Percentiles rank a stretch among this genome's conserved stretches.
Conservation (phyloP, 2,113 vertebrate species). For the Epinephelus fuscoguttatus region DNA sequence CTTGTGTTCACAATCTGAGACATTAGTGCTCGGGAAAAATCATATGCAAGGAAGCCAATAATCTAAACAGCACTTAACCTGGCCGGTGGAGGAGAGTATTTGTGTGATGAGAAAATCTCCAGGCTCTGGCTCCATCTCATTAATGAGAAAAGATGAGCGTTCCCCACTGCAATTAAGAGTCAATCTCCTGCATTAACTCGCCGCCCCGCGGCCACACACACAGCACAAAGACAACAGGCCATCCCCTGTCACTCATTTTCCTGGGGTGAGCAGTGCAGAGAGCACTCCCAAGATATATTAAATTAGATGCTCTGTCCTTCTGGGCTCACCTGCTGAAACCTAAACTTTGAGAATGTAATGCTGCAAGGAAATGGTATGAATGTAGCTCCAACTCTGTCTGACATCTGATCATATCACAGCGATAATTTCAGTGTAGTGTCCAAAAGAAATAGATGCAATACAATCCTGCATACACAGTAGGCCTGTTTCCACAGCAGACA, state of each 20-base stretch:
- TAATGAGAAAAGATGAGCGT: conserved; percentile 85
- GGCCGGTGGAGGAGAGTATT: conserved; percentile 68
- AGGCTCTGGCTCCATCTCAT: conserved; percentile 76
- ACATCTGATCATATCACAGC: conserved; percentile 50
- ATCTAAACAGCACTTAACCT: conserved; percentile 81
- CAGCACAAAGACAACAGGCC: conserved; percentile 81
- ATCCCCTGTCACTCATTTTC: conserved; percentile 78
- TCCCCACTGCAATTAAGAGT: conserved; percentile 84
- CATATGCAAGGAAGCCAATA: conserved; percentile 71
- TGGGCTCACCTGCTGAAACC: conserved; percentile 82
- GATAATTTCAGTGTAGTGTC: conserved; percentile 21
- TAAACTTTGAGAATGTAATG: conserved; percentile 73
- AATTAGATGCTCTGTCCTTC: conserved; percentile 75
- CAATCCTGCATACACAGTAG: background rate
- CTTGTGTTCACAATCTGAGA: conserved; percentile 67
- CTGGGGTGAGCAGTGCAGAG: conserved; percentile 70
- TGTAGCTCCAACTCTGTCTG: conserved; percentile 55
- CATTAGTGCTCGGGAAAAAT: conserved; percentile 49
- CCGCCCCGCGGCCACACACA: conserved; percentile 83
- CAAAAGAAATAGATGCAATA: background rate
- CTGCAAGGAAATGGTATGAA: conserved; percentile 61
- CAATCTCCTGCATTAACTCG: conserved; percentile 83
- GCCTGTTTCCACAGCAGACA: no score
- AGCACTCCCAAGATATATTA: conserved; percentile 71
- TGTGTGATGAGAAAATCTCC: conserved; percentile 78